Conservation (phyloP, 2,797 vertebrate species). For the Arnoldichthys spilopterus region DNA sequence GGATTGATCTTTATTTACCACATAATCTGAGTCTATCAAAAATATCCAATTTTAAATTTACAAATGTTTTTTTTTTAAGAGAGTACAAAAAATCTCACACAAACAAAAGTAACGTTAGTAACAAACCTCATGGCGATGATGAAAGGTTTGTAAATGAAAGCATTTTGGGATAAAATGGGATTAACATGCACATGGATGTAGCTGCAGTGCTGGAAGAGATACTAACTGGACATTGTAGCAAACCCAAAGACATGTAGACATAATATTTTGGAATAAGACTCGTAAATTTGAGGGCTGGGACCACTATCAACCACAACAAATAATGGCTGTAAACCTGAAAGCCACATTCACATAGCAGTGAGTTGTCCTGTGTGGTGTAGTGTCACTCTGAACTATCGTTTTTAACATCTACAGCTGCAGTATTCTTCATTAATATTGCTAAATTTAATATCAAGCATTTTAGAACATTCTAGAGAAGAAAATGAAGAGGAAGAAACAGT, state of each 20-base stretch:
- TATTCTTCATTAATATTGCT: too few species aligned
- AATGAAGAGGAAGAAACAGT: background rate
- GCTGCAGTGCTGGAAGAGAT: background rate
- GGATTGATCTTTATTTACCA: slow-evolving; percentile 15
- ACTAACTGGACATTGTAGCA: too few species aligned
- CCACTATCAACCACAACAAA: too few species aligned
- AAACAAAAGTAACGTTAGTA: background rate
- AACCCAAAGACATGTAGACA: too few species aligned
- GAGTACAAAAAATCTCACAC: slow-evolving; percentile 2
- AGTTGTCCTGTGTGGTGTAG: background rate
- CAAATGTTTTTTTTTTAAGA: background rate
- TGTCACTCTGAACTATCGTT: too few species aligned
- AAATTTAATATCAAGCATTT: too few species aligned
- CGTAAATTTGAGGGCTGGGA: too few species aligned
- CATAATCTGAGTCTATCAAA: background rate
- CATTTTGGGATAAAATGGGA: background rate
- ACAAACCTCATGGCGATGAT: background rate
- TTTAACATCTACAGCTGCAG: too few species aligned
- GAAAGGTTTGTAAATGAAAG: background rate
- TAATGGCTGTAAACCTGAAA: too few species aligned
- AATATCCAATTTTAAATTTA: background rate
- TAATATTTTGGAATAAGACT: background rate
- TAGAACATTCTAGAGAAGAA: too few species aligned
- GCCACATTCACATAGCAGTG: background rate
- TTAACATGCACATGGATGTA: background rate